Base-by-base conservation (phyloP, 2,888 invertebrate species). In the Rhingia campestris region DNA sequence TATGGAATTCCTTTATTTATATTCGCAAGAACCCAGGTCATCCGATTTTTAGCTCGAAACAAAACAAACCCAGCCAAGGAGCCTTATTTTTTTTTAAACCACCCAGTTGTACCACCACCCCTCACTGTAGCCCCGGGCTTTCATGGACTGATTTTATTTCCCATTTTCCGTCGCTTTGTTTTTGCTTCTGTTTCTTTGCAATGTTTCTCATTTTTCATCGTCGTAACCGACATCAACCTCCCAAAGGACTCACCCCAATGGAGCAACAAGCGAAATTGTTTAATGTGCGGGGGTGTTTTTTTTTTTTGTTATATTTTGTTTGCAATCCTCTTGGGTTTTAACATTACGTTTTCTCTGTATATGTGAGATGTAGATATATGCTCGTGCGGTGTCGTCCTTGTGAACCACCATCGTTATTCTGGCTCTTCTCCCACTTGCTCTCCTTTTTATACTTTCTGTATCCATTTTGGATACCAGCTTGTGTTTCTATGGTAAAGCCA, bases 61-160 rank as follows among this genome's bases (percentile, higher is more conserved):
- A 59, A 54, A 76, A 67, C 53, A 51, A 67, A 61, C 22, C 67
- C 61, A 67, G 35, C 59, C 67, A 22, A 22, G 22, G 22, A 22
- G 22, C 22, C 1, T 22, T 22, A 53, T 67, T 64, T 37, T 10
- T 35, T 3, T 12, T 49, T 45, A 30, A 14, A 37, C 22, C 37
- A 14, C 14, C 14, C 67, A 35, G 3, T 12, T 14, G 3, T 14
- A 10, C 5, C 12, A 12, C 33, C 2, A n/a, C 33, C 5, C 5
- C 22, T 35, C n/a, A 7, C 4, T 22, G 5, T 22, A 32, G 30
- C 22, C 33, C 9, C 74, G 30, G 41, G 67, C 64, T 77, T 82
- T 67, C 77, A 77, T 74, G 82, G 77, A 77, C 69, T 82, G 77
- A 82, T 77, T 82, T 82, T 73, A 77, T 82, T 74, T 82, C 73